Evolutionary conservation across 92 coral and sea anemone genomes (phyloP), one percentile per base, ranked within the genome.

Genomic region (Nematostella vectensis): DNA sequence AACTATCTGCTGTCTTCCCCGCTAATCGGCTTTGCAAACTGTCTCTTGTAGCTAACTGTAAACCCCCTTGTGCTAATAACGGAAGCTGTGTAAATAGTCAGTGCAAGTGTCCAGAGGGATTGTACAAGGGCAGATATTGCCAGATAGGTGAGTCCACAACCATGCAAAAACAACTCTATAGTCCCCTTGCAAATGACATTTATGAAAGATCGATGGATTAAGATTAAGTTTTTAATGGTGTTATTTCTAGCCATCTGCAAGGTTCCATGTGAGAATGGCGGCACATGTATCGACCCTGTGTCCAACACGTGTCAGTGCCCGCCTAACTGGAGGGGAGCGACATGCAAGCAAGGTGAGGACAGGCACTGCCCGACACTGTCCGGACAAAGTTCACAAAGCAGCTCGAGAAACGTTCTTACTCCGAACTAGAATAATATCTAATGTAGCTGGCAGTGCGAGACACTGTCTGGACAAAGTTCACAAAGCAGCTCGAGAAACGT

Each of bases 241-340:
- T n/a, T n/a, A n/a, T n/a, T n/a, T 58, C 25, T 72, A 93, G 99
- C 99, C 2, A 71, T 93, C 47, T 93, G 99, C 49, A 75, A 78
- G 54, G 52, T 63, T 15, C 77, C 85, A 4, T 93, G 99, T 60
- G 80, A 87, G n/a, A 81, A 93, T 45, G 88, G 84, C 25, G 99
- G 99, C 0, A 57, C 79, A 13, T 93, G 99, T 29, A 24, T 58
- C 27, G 81, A 87, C 48, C 99, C 99, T 9, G 51, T 45, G 22
- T 25, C 53, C 11, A 93, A 87, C 61, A 47, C 31, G 13, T 93
- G 99, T 49, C 54, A 52, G 42, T 93, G 99, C 39, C 68, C 64
- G 8, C 54, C 67, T 20, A 76, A 77, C 29, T 93, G 74, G 70
- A 63, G 72, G 33, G 86, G 77, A 31, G 24, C 50, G 2, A 55